phyloP scores from a whole-genome alignment of 2,888 invertebrate species.

The Spodoptera exigua region DNA sequence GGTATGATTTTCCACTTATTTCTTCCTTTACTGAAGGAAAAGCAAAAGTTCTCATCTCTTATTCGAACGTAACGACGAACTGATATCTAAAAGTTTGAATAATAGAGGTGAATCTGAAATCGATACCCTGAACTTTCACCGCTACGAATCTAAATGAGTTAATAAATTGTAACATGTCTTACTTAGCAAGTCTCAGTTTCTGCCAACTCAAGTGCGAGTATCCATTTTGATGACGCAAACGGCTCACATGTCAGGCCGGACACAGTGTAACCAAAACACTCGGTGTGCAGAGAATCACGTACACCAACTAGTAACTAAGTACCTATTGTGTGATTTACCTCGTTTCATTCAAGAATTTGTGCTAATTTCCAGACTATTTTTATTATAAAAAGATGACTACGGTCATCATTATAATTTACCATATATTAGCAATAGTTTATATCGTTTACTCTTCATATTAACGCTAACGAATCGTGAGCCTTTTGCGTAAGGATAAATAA shows the following conservation, averaged over 20 bases:
- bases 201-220: conserved; percentile 61
- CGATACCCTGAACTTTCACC: conserved; percentile 1
- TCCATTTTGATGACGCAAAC: conserved; percentile 65
- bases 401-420: conserved; percentile 16
- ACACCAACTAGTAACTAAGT: conserved; percentile 55
- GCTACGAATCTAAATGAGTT: conserved; percentile 6
- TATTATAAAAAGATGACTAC: conserved; percentile 19
- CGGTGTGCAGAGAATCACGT: conserved; percentile 70
- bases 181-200: conserved; percentile 44
- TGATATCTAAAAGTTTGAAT: no score
- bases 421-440: conserved; percentile 10
- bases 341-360: conserved; percentile 39
- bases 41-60: no score
- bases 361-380: conserved; percentile 13
- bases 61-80: no score
- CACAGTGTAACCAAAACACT: conserved; percentile 73
- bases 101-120: not conserved
- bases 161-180: conserved; percentile 13
- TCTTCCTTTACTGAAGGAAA: no score
- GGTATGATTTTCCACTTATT: no score
- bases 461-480: conserved; percentile 1
- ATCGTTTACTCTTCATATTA: conserved; percentile 1
- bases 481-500: not conserved
- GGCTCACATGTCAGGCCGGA: conserved; percentile 69
- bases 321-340: conserved; percentile 50